These are phyloP conservation scores for Siderastrea siderea DNA, from an alignment of 92 coral and sea anemone species.

Conservation along the genomic window DNA sequence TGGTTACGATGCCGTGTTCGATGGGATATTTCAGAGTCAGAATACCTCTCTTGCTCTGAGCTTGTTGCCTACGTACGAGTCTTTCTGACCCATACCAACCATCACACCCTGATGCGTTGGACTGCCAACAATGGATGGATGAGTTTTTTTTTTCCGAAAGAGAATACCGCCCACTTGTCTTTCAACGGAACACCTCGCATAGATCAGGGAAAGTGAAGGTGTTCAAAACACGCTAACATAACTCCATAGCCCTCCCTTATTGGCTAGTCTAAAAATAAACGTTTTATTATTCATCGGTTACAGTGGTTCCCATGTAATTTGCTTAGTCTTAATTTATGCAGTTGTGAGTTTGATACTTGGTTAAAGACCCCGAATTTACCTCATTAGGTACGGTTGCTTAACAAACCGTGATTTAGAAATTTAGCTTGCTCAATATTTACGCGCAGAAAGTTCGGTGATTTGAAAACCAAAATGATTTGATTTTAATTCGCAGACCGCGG, in stretches of 20 bases:
- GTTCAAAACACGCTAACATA: neutral
- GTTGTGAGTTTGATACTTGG: neutral
- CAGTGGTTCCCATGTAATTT: neutral
- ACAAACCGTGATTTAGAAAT: no score
- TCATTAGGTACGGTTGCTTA: no score
- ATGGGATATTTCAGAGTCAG: no score
- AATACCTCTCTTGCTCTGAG: no score
- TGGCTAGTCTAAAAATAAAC: neutral
- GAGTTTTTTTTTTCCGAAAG: no score
- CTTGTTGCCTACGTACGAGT: no score
- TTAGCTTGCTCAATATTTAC: no score
- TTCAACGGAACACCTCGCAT: neutral
- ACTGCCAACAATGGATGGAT: neutral
- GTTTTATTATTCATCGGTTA: neutral
- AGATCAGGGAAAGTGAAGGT: neutral
- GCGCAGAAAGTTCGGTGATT: no score
- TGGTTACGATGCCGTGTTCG: slow-evolving; percentile 24
- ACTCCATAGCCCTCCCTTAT: neutral
- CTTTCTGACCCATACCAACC: no score
- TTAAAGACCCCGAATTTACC: neutral
- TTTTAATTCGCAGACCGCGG: no score
- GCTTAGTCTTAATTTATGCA: neutral
- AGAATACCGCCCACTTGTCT: neutral
- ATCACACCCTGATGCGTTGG: slow-evolving; percentile 21
- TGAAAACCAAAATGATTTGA: no score